Conservation (phyloP, 1,140 invertebrate species). For the Gonatopus flavifemur region DNA sequence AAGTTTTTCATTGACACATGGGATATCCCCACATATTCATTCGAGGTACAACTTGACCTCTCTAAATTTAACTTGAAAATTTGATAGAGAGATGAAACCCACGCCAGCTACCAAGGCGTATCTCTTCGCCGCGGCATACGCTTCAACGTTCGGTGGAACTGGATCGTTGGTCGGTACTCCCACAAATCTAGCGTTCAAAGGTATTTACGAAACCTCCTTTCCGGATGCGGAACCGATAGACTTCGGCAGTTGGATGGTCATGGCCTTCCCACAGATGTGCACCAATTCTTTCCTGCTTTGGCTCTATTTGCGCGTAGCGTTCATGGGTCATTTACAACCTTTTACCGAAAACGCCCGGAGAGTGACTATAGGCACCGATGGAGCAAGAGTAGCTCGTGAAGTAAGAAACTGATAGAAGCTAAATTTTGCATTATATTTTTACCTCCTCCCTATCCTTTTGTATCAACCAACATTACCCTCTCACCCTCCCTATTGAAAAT, state of each 20-base stretch:
- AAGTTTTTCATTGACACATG: too few species aligned
- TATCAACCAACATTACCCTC: too few species aligned
- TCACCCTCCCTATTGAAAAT: too few species aligned
- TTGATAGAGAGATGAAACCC: constrained; percentile 51
- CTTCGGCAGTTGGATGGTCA: constrained; percentile 77
- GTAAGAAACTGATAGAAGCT: too few species aligned
- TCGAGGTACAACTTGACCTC: too few species aligned
- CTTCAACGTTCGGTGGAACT: constrained; percentile 78
- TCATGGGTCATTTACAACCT: constrained; percentile 72
- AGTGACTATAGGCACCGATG: constrained; percentile 59
- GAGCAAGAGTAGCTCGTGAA: constrained; percentile 64
- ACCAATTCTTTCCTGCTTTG: constrained; percentile 72
- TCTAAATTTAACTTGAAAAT: too few species aligned
- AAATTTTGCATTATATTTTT: too few species aligned
- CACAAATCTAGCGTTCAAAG: constrained; percentile 84
- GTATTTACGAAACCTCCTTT: constrained; percentile 66
- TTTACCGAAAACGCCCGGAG: constrained; percentile 63
- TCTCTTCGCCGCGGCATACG: constrained; percentile 78
- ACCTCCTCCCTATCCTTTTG: too few species aligned
- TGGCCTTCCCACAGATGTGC: constrained; percentile 68
- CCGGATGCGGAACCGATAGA: constrained; percentile 60
- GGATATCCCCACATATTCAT: too few species aligned
- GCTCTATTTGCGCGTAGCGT: constrained; percentile 70
- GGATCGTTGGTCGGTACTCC: constrained; percentile 84
- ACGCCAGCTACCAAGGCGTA: constrained; percentile 70